These are phyloP conservation scores for Parauchenoglanis ngamensis DNA, from an alignment of 2,797 vertebrate genomes.

Conservation along the genomic window DNA sequence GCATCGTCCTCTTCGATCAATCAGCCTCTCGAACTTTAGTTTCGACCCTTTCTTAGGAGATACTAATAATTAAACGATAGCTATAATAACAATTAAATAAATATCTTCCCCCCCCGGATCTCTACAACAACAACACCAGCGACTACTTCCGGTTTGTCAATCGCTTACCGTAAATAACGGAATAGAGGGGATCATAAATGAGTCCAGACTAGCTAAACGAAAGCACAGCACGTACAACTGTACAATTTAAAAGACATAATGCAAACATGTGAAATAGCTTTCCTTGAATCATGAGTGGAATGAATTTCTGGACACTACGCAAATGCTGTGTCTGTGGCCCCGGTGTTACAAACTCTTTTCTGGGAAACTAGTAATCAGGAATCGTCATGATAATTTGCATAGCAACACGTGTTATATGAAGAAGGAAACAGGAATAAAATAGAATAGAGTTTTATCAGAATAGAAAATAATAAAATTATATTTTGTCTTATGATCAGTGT, in stretches of 20 bases:
- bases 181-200: not conserved
- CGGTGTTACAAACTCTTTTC: not conserved
- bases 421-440: not conserved
- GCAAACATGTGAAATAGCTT: not conserved
- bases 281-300: not conserved
- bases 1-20: conserved; percentile 26
- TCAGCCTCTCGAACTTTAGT: not conserved
- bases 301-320: not conserved
- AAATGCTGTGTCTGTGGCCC: not conserved
- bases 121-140: not conserved
- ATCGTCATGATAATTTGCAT: too few relatives aligned
- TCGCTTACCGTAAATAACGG: conserved; percentile 25
- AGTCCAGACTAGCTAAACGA: not conserved
- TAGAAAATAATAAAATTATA: too few relatives aligned
- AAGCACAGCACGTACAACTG: not conserved
- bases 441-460: too few relatives aligned
- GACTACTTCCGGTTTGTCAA: conserved; percentile 29
- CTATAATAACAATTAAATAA: too few relatives aligned
- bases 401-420: not conserved
- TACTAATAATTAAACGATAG: not conserved
- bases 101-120: not conserved
- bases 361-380: not conserved
- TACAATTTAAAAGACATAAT: not conserved
- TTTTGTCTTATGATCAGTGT: too few relatives aligned
- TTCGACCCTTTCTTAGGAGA: not conserved